Percentiles rank a stretch among this genome's conserved stretches.
Evolutionary conservation across 2,888 invertebrate species (phyloP).

Genomic region (Yponomeuta sedellus): DNA sequence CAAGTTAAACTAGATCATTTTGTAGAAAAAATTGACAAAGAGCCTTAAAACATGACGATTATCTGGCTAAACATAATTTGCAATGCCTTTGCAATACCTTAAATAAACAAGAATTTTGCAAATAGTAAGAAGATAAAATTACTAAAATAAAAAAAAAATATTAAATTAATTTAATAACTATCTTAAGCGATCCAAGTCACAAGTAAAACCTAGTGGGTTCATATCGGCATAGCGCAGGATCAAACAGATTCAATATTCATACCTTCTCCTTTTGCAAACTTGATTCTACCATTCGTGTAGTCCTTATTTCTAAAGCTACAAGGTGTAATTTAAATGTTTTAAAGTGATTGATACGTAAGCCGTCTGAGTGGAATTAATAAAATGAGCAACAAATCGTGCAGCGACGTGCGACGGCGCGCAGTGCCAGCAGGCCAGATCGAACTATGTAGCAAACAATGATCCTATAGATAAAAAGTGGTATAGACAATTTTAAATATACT

Average conservation of each 20-base stretch:
- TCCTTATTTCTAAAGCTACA: background rate
- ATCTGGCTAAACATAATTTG: no score
- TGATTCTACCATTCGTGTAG: background rate
- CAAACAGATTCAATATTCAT: slow-evolving; percentile 3
- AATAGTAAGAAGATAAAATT: no score
- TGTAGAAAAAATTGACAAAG: no score
- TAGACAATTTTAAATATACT: no score
- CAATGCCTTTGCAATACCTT: no score
- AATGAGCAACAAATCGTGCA: slow-evolving; percentile 7
- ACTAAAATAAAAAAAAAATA: no score
- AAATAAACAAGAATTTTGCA: no score
- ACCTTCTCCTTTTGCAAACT: background rate
- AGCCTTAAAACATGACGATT: no score
- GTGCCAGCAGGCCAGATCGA: background rate
- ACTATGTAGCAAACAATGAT: background rate
- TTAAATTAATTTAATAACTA: no score
- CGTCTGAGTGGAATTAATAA: slow-evolving; percentile 9
- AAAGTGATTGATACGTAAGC: background rate
- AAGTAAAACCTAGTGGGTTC: background rate
- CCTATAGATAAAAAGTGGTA: no score
- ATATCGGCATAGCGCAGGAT: background rate
- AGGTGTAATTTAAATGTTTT: background rate
- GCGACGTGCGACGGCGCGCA: background rate
- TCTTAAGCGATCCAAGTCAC: background rate
- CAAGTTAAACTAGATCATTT: no score